Evolutionary conservation across 2,113 vertebrate species (phyloP).

Genomic region (Lepus europaeus): DNA sequence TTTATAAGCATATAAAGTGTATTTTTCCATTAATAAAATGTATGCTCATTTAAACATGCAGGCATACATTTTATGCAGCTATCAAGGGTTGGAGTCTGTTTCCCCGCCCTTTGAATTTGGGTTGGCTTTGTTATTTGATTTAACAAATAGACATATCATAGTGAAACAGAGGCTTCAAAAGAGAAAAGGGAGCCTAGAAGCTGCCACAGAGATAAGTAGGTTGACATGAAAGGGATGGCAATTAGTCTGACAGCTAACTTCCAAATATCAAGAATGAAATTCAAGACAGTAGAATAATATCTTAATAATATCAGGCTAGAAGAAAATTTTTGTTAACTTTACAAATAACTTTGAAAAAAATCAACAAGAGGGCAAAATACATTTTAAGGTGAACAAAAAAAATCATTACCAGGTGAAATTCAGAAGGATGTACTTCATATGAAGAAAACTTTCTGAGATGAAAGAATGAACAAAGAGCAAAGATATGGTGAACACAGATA

Average conservation of each 20-base stretch:
- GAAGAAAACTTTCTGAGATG: not conserved
- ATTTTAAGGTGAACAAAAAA: not conserved
- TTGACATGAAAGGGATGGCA: not conserved
- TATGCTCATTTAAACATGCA: not conserved
- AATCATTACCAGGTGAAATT: not conserved
- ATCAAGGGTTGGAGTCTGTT: not conserved
- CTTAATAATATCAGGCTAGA: not conserved
- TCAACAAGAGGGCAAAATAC: not conserved
- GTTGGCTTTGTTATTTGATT: not conserved
- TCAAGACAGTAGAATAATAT: not conserved
- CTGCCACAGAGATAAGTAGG: not conserved
- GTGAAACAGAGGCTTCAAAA: not conserved
- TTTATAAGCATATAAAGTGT: not conserved
- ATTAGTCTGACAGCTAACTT: not conserved
- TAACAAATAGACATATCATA: not conserved
- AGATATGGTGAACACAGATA: not conserved
- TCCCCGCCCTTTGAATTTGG: not conserved
- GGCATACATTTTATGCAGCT: not conserved
- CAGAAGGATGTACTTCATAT: not conserved
- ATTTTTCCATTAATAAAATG: constrained; percentile 44
- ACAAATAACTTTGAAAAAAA: constrained; percentile 37
- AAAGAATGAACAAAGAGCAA: not conserved
- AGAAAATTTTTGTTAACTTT: not conserved
- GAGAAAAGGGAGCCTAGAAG: not conserved
- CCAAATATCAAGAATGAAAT: constrained; percentile 14